Base-by-base conservation (phyloP, 2,888 invertebrate species). In the Thecocarcelia acutangulata region DNA sequence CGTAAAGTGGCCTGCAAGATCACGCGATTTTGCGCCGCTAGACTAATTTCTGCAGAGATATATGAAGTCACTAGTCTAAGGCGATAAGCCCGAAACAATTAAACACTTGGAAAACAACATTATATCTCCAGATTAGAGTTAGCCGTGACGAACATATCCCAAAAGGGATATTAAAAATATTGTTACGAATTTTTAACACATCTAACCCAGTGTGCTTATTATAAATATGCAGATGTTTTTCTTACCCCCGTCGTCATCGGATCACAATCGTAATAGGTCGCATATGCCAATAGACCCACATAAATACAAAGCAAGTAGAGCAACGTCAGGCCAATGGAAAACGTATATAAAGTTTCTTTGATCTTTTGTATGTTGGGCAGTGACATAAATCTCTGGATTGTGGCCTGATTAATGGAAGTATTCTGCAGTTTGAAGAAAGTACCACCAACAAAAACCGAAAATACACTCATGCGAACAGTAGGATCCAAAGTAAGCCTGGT, bases 301-400 rank as follows among this genome's bases (percentile, higher is more conserved):
- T 95, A 96, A 24, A 93, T 91, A 84, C 95, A 95, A 79, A 94
- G 91, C 37, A 92, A 90, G 46, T 94, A 92, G 1, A 95, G 89
- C 9, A 92, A 83, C 2, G 92, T 91, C 85, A 94, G 91, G 0
- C 95, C 95, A 61, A 94, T 88, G 72, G 93, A 93, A 85, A 95
- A 95, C 28, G 93, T 87, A 88, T 93, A 92, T 8, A 95, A 92
- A 4, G 95, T 93, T 89, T 94, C 93, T 89, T 93, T 93, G 6
- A 96, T 96, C 28, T 93, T 92, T 77, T 92, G 92, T 12, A 96
- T 86, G 0, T 92, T 93, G 0, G 96, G 95, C 56, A 97, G 90
- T 0, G 96, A 93, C 81, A 97, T 92, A 85, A 96, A 96, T 77
- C 97, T 92, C 87, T 97, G 97, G 2, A 97, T 93, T 93, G 96